phyloP scores from a whole-genome alignment of 2,113 vertebrate species.

The Steatornis caripensis region DNA sequence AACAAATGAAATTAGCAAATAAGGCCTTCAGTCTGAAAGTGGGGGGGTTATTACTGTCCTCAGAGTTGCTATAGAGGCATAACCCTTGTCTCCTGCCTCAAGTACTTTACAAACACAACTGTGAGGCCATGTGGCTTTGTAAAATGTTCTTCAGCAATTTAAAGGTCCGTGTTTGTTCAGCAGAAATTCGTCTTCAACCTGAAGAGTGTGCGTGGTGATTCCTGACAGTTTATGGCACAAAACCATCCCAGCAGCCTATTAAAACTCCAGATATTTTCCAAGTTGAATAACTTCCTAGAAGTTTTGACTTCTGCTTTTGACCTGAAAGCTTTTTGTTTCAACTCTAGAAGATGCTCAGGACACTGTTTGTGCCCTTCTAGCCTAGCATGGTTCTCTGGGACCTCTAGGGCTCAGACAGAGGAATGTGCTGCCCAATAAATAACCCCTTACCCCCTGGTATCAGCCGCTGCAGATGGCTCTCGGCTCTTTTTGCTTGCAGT shows the following conservation, averaged over 20 bases:
- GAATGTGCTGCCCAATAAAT: background rate
- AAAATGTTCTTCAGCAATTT: background rate
- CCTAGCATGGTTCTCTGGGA: accelerated
- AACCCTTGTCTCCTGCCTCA: background rate
- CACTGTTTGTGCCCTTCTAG: accelerated
- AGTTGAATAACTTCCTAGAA: background rate
- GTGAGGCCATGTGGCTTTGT: accelerated
- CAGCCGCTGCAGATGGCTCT: accelerated
- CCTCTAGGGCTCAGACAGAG: background rate
- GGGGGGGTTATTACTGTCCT: background rate
- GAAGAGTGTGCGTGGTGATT: background rate
- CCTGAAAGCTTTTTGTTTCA: background rate
- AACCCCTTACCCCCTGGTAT: accelerated
- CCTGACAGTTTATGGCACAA: background rate
- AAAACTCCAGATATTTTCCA: background rate
- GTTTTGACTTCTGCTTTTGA: background rate
- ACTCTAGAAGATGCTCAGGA: background rate
- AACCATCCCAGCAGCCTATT: background rate
- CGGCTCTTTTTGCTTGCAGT: background rate
- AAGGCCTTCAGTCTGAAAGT: background rate
- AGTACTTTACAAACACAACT: accelerated
- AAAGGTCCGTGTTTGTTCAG: background rate
- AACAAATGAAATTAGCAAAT: background rate
- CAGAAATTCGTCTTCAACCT: background rate
- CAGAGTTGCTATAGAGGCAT: background rate